Conservation (phyloP, 2,113 vertebrate genomes). For the Morone chrysops region DNA sequence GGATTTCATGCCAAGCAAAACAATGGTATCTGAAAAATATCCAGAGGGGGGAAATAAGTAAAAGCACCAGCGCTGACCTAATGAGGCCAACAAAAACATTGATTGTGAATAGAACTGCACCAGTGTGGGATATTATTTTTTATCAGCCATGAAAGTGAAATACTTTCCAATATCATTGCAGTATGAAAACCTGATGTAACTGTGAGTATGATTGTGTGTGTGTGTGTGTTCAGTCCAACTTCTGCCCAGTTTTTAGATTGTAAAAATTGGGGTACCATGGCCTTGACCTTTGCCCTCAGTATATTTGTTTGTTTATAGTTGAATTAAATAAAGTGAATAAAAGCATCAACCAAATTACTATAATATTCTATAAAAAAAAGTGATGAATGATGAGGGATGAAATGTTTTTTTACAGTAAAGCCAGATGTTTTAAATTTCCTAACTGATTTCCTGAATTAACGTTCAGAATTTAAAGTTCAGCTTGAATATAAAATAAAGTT, state of each 20-base stretch:
- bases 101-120: conserved; percentile 1
- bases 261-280: neutral
- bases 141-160: conserved; percentile 27
- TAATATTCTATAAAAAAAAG: too few relatives aligned
- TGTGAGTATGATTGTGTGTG: neutral
- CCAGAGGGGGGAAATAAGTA: conserved; percentile 58
- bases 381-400: too few relatives aligned
- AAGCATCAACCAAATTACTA: neutral
- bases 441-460: too few relatives aligned
- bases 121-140: conserved; percentile 7
- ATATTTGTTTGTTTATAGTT: neutral
- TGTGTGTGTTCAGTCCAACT: too few relatives aligned
- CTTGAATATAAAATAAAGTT: neutral
- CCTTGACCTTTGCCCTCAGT: conserved; percentile 8
- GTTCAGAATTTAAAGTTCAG: neutral
- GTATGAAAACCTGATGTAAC: neutral
- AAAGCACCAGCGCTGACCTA: conserved; percentile 57
- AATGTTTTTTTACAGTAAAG: too few relatives aligned
- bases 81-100: conserved; percentile 64
- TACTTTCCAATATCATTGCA: neutral
- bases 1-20: conserved; percentile 36
- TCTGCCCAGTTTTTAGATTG: too few relatives aligned
- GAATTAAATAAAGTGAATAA: neutral
- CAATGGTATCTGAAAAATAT: conserved; percentile 63
- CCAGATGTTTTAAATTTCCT: too few relatives aligned